A percentile compares a stretch with the other conserved stretches of the same genome.
These are phyloP conservation scores for Rhyacophila evoluta DNA, from an alignment of 2,888 invertebrate genomes.

Conservation along the genomic window DNA sequence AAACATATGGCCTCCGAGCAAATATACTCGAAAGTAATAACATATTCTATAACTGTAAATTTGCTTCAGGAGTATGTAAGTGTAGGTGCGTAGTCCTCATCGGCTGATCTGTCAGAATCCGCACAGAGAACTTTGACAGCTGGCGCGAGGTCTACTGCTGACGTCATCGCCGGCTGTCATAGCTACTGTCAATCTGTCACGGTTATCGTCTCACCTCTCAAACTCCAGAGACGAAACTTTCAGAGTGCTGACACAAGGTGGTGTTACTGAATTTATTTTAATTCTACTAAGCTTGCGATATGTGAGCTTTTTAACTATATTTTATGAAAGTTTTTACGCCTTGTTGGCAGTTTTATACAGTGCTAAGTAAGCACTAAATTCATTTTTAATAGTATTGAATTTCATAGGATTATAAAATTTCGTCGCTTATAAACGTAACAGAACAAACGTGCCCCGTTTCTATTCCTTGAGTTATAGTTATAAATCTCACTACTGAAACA, in stretches of 20 bases:
- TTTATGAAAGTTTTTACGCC: neutral
- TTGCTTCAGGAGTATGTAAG: neutral
- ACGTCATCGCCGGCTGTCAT: slow-evolving; percentile 2
- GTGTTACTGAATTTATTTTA: neutral
- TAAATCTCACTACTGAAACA: too few species aligned
- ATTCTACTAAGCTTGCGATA: neutral
- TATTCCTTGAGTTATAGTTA: too few species aligned
- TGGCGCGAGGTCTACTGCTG: slow-evolving; percentile 14
- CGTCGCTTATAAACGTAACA: too few species aligned
- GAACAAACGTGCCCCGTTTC: too few species aligned
- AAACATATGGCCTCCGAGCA: neutral
- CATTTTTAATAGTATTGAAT: too few species aligned
- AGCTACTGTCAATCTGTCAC: slow-evolving; percentile 24
- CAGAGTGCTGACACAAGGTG: neutral
- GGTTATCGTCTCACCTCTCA: neutral
- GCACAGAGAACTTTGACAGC: neutral
- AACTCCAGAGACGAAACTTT: neutral
- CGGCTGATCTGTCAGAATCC: slow-evolving; percentile 14
- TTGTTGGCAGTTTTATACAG: too few species aligned
- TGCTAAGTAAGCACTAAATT: too few species aligned
- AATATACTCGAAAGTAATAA: neutral
- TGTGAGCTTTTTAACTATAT: neutral
- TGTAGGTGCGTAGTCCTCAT: too few species aligned
- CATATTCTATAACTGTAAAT: neutral
- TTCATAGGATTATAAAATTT: too few species aligned